These are phyloP conservation scores for Neolamprologus longior DNA, from an alignment of 2,113 vertebrate species.

Conservation along the genomic window DNA sequence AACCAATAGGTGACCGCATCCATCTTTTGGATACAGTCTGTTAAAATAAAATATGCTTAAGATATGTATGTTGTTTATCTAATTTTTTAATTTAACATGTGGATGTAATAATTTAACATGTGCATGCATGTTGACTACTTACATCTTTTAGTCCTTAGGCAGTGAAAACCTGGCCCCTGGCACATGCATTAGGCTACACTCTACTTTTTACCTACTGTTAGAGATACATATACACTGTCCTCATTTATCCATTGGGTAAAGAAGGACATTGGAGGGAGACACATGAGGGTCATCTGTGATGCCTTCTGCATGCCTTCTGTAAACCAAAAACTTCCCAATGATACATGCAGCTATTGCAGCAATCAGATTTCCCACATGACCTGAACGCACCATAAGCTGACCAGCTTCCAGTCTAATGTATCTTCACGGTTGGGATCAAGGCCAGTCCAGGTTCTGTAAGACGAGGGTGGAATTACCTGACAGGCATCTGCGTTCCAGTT, in stretches of 20 bases:
- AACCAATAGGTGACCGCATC: not conserved
- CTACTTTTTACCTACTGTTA: not conserved
- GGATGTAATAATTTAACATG: not conserved
- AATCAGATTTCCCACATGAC: not conserved
- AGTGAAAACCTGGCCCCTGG: not conserved
- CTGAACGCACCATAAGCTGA: not conserved
- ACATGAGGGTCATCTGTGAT: not conserved
- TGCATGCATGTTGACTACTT: not conserved
- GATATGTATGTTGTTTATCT: not conserved
- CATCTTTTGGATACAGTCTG: not conserved
- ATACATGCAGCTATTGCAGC: not conserved
- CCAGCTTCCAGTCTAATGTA: not conserved
- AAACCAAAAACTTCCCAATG: not conserved
- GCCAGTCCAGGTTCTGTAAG: not conserved
- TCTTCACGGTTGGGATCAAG: not conserved
- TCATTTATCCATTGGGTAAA: not conserved
- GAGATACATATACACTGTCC: not conserved
- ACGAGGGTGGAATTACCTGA: slow-evolving; percentile 43
- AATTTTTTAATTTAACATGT: not conserved
- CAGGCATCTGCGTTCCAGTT: slow-evolving; percentile 9
- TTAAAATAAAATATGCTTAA: not conserved
- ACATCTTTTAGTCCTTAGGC: not conserved
- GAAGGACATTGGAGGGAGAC: not conserved
- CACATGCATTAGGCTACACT: not conserved
- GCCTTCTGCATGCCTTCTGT: not conserved